Evolutionary conservation across 2,113 vertebrate species (phyloP).

Genomic region (Saimiri boliviensis): DNA sequence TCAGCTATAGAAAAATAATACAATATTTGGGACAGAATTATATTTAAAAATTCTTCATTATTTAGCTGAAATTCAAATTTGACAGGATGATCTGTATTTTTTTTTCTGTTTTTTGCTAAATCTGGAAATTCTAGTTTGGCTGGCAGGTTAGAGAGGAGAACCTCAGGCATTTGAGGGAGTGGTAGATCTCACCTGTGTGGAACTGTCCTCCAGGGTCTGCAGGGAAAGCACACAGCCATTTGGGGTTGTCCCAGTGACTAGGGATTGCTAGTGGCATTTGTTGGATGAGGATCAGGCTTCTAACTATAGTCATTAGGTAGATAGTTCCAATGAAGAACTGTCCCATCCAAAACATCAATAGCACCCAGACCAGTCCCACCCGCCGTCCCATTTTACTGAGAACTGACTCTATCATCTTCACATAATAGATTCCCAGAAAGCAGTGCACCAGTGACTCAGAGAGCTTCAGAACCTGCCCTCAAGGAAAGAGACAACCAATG

Average conservation of each 20-base stretch:
- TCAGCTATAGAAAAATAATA: not conserved
- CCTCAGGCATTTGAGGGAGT: not conserved
- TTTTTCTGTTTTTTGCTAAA: not conserved
- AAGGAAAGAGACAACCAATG: not conserved
- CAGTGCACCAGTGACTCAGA: not conserved
- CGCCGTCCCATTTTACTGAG: not conserved
- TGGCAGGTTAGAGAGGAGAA: not conserved
- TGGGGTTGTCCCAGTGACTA: not conserved
- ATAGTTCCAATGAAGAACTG: not conserved
- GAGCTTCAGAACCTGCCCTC: not conserved
- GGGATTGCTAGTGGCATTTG: not conserved
- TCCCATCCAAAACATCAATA: not conserved
- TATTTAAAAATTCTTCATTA: not conserved
- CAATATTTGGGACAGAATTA: not conserved
- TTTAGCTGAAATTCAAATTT: conserved; percentile 30
- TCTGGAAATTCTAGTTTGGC: not conserved
- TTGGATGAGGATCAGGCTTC: not conserved
- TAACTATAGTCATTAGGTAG: not conserved
- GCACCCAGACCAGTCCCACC: not conserved
- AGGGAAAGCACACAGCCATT: not conserved
- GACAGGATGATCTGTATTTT: not conserved
- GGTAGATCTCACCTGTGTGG: not conserved
- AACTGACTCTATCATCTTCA: not conserved
- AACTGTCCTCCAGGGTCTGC: not conserved
- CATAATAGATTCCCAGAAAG: not conserved